Evolutionary conservation across 2,888 invertebrate species (phyloP).

Genomic region (Cataglyphis rosenhaueri): DNA sequence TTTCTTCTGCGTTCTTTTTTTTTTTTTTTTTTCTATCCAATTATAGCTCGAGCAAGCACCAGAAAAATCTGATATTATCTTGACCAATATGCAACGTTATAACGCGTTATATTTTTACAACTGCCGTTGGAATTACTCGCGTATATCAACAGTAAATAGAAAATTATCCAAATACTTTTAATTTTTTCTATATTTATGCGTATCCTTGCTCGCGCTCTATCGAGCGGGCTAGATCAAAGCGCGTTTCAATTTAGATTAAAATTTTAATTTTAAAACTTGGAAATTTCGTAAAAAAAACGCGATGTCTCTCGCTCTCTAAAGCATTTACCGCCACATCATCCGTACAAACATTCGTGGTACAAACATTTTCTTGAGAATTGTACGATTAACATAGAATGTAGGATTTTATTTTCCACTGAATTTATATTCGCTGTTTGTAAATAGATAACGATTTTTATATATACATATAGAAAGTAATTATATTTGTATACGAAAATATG

Average conservation of each 20-base stretch:
- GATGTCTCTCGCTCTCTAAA: background rate
- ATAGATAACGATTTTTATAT: background rate
- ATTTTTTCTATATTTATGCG: constrained; percentile 24
- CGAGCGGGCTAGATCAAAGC: background rate
- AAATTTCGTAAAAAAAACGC: background rate
- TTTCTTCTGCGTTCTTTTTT: background rate
- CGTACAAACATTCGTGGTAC: no score
- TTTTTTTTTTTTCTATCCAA: background rate
- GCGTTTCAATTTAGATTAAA: constrained; percentile 7
- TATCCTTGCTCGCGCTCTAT: background rate
- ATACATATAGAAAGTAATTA: background rate
- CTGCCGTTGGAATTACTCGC: constrained; percentile 30
- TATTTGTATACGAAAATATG: background rate
- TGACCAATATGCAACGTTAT: constrained; percentile 44
- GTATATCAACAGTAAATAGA: constrained; percentile 32
- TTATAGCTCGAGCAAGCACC: constrained; percentile 19
- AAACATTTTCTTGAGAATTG: background rate
- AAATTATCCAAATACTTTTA: constrained; percentile 38
- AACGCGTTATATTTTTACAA: constrained; percentile 62
- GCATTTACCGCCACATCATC: constrained; percentile 25
- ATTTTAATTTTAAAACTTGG: constrained; percentile 1
- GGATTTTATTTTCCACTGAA: background rate
- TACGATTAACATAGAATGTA: background rate
- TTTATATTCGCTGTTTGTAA: background rate
- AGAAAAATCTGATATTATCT: constrained; percentile 58